Conservation (phyloP, 37 sponge, comb jelly and placozoan species). For the Halisarca cf. caerulea region DNA sequence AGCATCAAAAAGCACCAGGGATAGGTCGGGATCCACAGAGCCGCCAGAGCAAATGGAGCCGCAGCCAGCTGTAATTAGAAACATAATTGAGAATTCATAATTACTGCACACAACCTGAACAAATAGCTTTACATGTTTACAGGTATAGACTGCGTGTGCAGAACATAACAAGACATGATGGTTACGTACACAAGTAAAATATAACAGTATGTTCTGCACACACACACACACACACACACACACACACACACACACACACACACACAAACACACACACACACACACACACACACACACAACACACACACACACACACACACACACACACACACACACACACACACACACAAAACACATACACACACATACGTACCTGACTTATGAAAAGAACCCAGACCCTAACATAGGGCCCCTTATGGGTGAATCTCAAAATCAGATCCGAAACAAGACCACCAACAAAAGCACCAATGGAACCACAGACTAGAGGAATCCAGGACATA, state of each 20-base stretch:
- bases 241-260: too few species aligned
- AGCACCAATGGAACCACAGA: constrained; percentile 77
- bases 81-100: background rate
- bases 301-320: too few species aligned
- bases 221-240: too few species aligned
- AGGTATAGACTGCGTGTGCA: too few species aligned
- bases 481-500: constrained; percentile 83
- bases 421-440: constrained; percentile 40
- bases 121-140: too few species aligned
- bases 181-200: too few species aligned
- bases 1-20: constrained; percentile 78
- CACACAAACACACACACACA: too few species aligned
- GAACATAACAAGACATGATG: too few species aligned
- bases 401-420: constrained; percentile 16
- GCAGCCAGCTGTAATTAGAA: constrained; percentile 45
- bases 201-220: too few species aligned
- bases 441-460: constrained; percentile 73
- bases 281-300: too few species aligned
- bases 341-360: too few species aligned
- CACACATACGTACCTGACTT: constrained; percentile 45
- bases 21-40: constrained; percentile 47
- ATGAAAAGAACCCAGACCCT: constrained; percentile 75
- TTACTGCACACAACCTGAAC: background rate
- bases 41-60: constrained; percentile 71
- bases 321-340: too few species aligned